These are phyloP conservation scores for Drosophila littoralis DNA, from an alignment of 1,140 invertebrate species.

Conservation along the genomic window DNA sequence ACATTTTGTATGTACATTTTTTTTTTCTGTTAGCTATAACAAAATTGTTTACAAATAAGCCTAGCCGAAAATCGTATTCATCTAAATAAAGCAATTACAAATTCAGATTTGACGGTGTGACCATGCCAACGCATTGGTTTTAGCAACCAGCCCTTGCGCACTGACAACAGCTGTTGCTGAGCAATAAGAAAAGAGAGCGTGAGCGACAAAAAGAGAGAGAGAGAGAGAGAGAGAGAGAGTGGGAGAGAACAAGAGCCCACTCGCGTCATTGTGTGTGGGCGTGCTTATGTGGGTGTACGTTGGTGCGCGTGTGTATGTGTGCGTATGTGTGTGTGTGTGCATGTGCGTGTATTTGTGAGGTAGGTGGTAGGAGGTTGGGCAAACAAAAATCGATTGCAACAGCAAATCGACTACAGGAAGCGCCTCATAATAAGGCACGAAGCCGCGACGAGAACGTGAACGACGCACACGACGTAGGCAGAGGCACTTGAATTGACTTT, in stretches of 20 bases:
- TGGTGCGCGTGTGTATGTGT: conserved; percentile 8
- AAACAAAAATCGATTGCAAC: conserved; percentile 71
- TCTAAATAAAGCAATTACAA: conserved; percentile 63
- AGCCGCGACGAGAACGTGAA: conserved; percentile 39
- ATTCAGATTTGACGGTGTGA: conserved; percentile 15
- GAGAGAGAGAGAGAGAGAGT: neutral
- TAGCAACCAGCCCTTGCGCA: conserved; percentile 7
- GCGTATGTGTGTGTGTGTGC: conserved; percentile 5
- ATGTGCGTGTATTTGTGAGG: conserved; percentile 9
- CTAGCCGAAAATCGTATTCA: conserved; percentile 55
- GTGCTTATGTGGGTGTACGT: conserved; percentile 3
- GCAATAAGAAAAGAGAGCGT: conserved; percentile 13
- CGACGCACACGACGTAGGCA: conserved; percentile 33
- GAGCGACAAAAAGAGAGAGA: neutral
- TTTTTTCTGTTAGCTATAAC: conserved; percentile 64
- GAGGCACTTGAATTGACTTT: conserved; percentile 78
- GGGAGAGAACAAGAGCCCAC: conserved; percentile 9
- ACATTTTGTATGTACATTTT: conserved; percentile 28
- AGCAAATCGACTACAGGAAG: conserved; percentile 68
- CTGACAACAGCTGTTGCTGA: conserved; percentile 33
- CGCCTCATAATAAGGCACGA: conserved; percentile 53
- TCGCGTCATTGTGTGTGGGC: conserved; percentile 37
- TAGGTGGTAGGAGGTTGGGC: conserved; percentile 32
- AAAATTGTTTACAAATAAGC: conserved; percentile 43
- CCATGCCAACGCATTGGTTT: neutral